Percentiles rank a stretch among this genome's conserved stretches.
These are phyloP conservation scores for Antechinus flavipes DNA, from an alignment of 2,113 vertebrate species.

Conservation along the genomic window DNA sequence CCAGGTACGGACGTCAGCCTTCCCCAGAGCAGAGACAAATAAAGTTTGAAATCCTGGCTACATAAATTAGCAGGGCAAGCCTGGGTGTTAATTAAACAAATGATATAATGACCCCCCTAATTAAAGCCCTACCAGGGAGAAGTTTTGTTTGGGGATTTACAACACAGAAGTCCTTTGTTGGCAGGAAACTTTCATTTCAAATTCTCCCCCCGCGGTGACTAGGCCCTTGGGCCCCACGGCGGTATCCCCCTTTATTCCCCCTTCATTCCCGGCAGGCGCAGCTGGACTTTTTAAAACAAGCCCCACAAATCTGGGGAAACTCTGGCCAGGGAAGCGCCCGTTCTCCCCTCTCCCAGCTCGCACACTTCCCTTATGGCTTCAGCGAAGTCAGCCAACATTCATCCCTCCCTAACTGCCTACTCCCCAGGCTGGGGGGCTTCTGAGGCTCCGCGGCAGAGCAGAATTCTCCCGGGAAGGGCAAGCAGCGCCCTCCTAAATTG, in stretches of 20 bases:
- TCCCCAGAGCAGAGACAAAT: conserved; percentile 25
- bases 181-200: conserved; percentile 21
- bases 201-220: conserved; percentile 37
- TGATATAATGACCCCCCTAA: conserved; percentile 60
- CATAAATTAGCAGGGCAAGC: conserved; percentile 61
- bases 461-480: neutral
- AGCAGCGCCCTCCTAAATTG: neutral
- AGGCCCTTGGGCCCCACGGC: too few species aligned
- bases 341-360: too few species aligned
- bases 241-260: too few species aligned
- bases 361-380: neutral
- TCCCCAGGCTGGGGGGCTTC: neutral
- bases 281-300: neutral
- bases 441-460: too few species aligned
- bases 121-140: conserved; percentile 44
- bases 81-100: conserved; percentile 74
- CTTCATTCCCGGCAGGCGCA: neutral
- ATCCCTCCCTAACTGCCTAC: neutral
- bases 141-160: conserved; percentile 56
- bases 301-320: too few species aligned
- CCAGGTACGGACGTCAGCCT: neutral
- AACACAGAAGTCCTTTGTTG: conserved; percentile 19
- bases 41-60: conserved; percentile 40
- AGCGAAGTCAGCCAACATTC: neutral
- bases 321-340: neutral